Percentiles rank a stretch among this genome's conserved stretches.
These are phyloP conservation scores for Zophobas morio DNA, from an alignment of 1,140 invertebrate species.

Conservation along the genomic window DNA sequence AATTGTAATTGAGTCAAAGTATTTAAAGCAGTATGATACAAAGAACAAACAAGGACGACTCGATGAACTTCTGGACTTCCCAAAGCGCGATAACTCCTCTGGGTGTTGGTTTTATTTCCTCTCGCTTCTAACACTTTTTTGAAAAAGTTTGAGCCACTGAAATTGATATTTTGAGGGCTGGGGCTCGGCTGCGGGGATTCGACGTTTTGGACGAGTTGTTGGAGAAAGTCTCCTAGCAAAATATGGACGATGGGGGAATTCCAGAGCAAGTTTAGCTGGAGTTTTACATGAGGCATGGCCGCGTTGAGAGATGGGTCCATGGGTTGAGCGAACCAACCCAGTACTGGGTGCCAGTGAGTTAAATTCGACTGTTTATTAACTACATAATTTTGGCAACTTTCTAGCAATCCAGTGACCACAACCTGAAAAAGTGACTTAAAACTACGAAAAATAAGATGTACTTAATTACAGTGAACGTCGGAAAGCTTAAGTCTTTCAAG, in stretches of 20 bases:
- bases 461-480: constrained; percentile 78
- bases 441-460: not conserved
- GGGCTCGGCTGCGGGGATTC: constrained; percentile 59
- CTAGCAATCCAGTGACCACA: constrained; percentile 84
- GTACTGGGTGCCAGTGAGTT: constrained; percentile 96
- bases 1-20: constrained; percentile 93
- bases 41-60: constrained; percentile 87
- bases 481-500: constrained; percentile 75
- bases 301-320: constrained; percentile 88
- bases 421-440: constrained; percentile 70
- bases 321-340: constrained; percentile 96
- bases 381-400: constrained; percentile 89
- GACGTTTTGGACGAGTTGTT: constrained; percentile 70
- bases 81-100: constrained; percentile 79
- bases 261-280: constrained; percentile 91
- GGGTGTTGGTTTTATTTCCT: constrained; percentile 73
- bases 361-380: constrained; percentile 89
- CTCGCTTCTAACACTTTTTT: constrained; percentile 70
- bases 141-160: constrained; percentile 69
- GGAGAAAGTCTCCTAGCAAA: constrained; percentile 69
- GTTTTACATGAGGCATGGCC: constrained; percentile 84
- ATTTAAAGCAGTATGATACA: constrained; percentile 92
- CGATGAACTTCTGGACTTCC: constrained; percentile 85
- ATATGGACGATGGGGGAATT: constrained; percentile 72
- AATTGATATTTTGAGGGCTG: constrained; percentile 67